Conservation (phyloP, 2,888 invertebrate species). For the Lingula anatina region DNA sequence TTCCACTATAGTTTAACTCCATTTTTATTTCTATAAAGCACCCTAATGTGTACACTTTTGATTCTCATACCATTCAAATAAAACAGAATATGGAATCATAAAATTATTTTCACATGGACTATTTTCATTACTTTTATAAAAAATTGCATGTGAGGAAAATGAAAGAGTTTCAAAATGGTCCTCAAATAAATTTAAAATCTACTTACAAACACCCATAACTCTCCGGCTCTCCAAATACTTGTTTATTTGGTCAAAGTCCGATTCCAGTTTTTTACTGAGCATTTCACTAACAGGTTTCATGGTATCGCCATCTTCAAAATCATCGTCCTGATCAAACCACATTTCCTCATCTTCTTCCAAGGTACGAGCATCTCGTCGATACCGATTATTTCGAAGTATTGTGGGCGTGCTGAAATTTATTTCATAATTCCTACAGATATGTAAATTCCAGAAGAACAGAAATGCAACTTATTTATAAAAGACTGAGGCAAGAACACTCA, state of each 20-base stretch:
- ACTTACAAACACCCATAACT: constrained; percentile 52
- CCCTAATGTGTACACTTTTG: too few species aligned
- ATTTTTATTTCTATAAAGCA: too few species aligned
- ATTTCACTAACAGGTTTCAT: constrained; percentile 54
- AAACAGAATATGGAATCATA: too few species aligned
- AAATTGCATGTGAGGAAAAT: too few species aligned
- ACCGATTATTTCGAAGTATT: constrained; percentile 65
- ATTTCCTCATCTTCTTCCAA: constrained; percentile 97
- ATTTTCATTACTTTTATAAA: too few species aligned
- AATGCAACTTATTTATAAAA: neutral
- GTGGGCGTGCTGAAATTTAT: constrained; percentile 70
- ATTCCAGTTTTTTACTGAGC: constrained; percentile 59
- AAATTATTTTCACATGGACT: too few species aligned
- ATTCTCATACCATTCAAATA: too few species aligned
- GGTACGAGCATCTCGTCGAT: constrained; percentile 85
- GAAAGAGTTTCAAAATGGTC: too few species aligned
- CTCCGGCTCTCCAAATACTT: constrained; percentile 65
- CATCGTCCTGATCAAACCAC: constrained; percentile 97
- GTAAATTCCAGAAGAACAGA: neutral
- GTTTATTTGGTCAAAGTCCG: constrained; percentile 62
- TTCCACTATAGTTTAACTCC: neutral
- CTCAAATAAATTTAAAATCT: too few species aligned
- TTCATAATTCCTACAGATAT: neutral
- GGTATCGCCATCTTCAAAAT: constrained; percentile 41
- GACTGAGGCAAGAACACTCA: too few species aligned